These are phyloP conservation scores for Oryzias sinensis DNA, from an alignment of 2,797 vertebrate genomes.

Conservation along the genomic window DNA sequence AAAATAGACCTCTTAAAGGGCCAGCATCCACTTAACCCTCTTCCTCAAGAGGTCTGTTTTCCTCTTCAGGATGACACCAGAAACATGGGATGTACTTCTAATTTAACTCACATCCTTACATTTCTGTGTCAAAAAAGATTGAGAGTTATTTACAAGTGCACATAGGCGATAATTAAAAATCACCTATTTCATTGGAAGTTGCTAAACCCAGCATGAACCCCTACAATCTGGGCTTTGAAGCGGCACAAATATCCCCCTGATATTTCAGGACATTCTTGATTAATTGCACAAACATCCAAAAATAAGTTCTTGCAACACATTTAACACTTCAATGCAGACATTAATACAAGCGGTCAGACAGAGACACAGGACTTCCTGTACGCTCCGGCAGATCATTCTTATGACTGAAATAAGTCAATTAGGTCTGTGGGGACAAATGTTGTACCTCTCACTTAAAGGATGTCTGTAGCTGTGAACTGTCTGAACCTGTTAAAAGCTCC, in stretches of 20 bases:
- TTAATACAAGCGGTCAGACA: constrained; percentile 28
- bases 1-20: constrained; percentile 83
- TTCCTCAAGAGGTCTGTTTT: constrained; percentile 63
- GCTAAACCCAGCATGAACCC: constrained; percentile 12
- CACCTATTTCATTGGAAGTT: constrained; percentile 12
- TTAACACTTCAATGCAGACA: constrained; percentile 14
- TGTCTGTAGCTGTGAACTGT: constrained; percentile 41
- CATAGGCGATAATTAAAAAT: constrained; percentile 4
- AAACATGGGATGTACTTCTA: constrained; percentile 42
- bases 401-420: constrained; percentile 61
- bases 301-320: constrained; percentile 2
- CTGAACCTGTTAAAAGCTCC: constrained; percentile 54
- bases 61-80: constrained; percentile 59
- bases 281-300: constrained; percentile 18
- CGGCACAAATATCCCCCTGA: constrained; percentile 5
- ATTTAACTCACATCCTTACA: constrained; percentile 29
- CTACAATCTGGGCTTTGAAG: constrained; percentile 15
- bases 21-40: constrained; percentile 68
- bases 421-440: constrained; percentile 49
- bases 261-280: constrained; percentile 1
- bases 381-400: constrained; percentile 24
- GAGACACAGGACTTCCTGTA: constrained; percentile 48
- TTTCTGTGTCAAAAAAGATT: constrained; percentile 14
- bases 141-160: constrained; percentile 25
- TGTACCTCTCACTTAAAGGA: constrained; percentile 35